phyloP scores from a whole-genome alignment of 2,888 invertebrate genomes.

The Heliconius charithonia region DNA sequence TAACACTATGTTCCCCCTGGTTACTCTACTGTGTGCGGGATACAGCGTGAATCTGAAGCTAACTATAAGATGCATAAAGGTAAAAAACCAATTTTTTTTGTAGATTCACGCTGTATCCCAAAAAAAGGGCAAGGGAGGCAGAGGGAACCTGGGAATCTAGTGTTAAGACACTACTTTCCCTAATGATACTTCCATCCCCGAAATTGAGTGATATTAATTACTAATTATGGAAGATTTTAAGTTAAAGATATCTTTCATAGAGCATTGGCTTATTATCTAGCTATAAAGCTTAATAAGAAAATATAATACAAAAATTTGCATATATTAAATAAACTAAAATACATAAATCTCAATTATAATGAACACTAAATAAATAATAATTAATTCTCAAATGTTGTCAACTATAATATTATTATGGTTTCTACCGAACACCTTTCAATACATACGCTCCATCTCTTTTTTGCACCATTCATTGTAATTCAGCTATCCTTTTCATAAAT shows the following conservation, averaged over 20 bases:
- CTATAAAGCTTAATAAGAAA: background rate
- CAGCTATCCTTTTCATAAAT: constrained; percentile 44
- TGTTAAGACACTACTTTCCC: too few species aligned
- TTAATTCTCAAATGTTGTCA: constrained; percentile 18
- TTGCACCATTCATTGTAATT: constrained; percentile 21
- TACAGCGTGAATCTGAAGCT: background rate
- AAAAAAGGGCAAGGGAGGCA: too few species aligned
- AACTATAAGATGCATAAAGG: too few species aligned
- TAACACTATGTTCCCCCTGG: too few species aligned
- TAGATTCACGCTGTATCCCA: too few species aligned
- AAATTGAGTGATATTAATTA: background rate
- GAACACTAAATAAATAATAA: background rate
- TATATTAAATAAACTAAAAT: background rate
- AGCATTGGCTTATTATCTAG: background rate
- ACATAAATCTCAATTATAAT: constrained; percentile 4
- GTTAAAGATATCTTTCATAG: background rate
- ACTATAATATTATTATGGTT: constrained; percentile 26
- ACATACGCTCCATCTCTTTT: constrained; percentile 32
- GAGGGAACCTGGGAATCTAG: too few species aligned
- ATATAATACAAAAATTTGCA: background rate
- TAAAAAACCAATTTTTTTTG: too few species aligned
- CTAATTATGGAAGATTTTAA: background rate
- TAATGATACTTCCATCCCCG: too few species aligned
- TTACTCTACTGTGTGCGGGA: too few species aligned
- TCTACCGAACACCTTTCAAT: constrained; percentile 31